Percentiles rank a stretch among this genome's conserved stretches.
Evolutionary conservation across 2,888 invertebrate genomes (phyloP).

Genomic region (Pollenia amentaria): DNA sequence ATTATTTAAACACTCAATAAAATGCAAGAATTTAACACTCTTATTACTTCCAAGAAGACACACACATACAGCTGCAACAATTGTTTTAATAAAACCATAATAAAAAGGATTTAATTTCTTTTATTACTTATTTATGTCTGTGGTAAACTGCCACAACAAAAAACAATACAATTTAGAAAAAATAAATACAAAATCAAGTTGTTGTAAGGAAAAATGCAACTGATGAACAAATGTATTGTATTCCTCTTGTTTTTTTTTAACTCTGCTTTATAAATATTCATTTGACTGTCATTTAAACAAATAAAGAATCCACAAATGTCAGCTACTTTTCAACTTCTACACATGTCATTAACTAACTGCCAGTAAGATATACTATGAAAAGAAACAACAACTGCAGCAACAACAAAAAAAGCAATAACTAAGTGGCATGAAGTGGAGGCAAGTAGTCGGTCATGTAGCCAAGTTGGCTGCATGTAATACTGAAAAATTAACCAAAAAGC

Average conservation of each 20-base stretch:
- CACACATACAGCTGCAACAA: slow-evolving; percentile 23
- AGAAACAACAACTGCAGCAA: background rate
- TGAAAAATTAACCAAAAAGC: background rate
- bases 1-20: slow-evolving; percentile 68
- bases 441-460: slow-evolving; percentile 64
- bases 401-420: background rate
- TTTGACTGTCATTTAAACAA: slow-evolving; percentile 74
- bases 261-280: slow-evolving; percentile 73
- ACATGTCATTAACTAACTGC: slow-evolving; percentile 74
- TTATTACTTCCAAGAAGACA: slow-evolving; percentile 50
- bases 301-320: slow-evolving; percentile 75
- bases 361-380: slow-evolving; percentile 52
- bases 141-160: slow-evolving; percentile 45
- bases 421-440: slow-evolving; percentile 35
- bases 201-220: background rate
- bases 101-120: slow-evolving; percentile 70
- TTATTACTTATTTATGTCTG: slow-evolving; percentile 61
- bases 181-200: slow-evolving; percentile 24
- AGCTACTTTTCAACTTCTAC: slow-evolving; percentile 75
- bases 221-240: background rate
- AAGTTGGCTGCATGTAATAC: slow-evolving; percentile 64
- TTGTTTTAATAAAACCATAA: slow-evolving; percentile 67
- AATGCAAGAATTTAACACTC: slow-evolving; percentile 74
- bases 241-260: slow-evolving; percentile 45
- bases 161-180: slow-evolving; percentile 26